Evolutionary conservation across 2,113 vertebrate genomes (phyloP), one percentile per base, ranked within the genome.

Genomic region (Oriolus oriolus): DNA sequence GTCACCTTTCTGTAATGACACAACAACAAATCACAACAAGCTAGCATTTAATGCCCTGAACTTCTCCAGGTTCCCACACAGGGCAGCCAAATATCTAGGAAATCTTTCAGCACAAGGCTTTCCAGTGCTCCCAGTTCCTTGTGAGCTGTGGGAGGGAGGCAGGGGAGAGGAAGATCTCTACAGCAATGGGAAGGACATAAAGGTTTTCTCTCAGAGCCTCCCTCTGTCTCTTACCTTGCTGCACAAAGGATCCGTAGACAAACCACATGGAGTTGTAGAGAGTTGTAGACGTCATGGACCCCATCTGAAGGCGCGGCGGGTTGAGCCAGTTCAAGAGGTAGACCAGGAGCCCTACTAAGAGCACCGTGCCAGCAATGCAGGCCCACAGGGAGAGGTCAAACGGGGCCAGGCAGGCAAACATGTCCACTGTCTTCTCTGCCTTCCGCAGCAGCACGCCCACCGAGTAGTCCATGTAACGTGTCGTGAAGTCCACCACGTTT

Each of bases 201-300:
- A 44, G 23, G 3, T 54, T 68, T 71, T 53, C 28, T 53, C 12
- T 66, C 0, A 0, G 39, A 39, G 7, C 49, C 13, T 47, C 33
- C 26, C 18, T 90, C 23, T 66, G 22, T 53, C 76, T 87, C 98
- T 98, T 98, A 99, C 99, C 99, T 99, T 99, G 99, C 26, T 99
- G 99, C 45, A 99, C 99, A 86, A 99, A 99, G 83, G 99, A 99
- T 94, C 99, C 99, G 4, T 99, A 99, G 83, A 99, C 99, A 71
- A 99, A 99, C 99, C 99, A 99, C 99, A 99, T 99, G 97, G 99
- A 99, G 96, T 99, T 99, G 97, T 99, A 99, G 83, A 99, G 98
- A 1, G 99, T 99, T 33, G 99, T 99, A 17, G 99, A 99, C 10
- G 99, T 99, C 97, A 99, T 98, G 5, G 99, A 99, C 88, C 99